phyloP scores from a whole-genome alignment of 2,113 vertebrate genomes.

The Sylvilagus bachmani region DNA sequence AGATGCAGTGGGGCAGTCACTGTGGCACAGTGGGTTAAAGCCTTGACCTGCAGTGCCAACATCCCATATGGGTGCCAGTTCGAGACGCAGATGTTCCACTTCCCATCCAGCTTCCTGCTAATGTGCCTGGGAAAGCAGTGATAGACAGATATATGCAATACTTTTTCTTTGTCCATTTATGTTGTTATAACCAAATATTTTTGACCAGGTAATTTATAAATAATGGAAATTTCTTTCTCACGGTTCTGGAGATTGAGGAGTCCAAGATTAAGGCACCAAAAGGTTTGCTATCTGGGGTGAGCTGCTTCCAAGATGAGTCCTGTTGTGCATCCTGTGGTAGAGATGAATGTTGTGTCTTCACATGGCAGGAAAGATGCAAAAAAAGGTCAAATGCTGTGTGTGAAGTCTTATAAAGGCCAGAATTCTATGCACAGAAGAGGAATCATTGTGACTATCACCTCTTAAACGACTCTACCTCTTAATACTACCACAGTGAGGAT shows the following conservation, averaged over 20 bases:
- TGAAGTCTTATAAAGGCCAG: background rate
- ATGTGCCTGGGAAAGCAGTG: too few relatives aligned
- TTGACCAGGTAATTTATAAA: background rate
- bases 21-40: too few relatives aligned
- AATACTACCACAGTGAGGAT: background rate
- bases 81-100: too few relatives aligned
- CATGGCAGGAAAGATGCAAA: background rate
- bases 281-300: background rate
- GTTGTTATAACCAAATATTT: background rate
- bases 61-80: too few relatives aligned
- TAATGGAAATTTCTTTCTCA: background rate
- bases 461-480: background rate
- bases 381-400: background rate
- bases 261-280: background rate
- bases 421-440: background rate
- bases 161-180: background rate
- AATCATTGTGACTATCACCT: background rate
- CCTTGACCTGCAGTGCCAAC: too few relatives aligned
- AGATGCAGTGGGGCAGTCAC: too few relatives aligned
- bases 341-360: background rate
- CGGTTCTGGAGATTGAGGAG: background rate
- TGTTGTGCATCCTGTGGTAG: background rate
- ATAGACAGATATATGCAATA: background rate
- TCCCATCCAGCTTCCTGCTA: too few relatives aligned
- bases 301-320: background rate